Percentiles rank a stretch among this genome's conserved stretches.
Conservation (phyloP, 64 coral and sea anemone genomes). For the Astreopora myriophthalma region DNA sequence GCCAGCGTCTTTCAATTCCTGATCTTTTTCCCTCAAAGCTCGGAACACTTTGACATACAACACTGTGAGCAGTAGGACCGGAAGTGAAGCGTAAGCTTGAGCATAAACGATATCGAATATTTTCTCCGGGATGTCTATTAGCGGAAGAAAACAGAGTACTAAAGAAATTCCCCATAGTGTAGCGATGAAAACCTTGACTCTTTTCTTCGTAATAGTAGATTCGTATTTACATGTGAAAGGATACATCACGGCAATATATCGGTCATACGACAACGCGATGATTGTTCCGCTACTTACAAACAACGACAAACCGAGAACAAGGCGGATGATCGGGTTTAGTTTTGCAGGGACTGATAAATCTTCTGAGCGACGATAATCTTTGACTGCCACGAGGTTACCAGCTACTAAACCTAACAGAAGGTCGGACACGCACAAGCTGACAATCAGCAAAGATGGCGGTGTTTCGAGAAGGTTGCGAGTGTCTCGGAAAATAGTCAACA, state of each 20-base stretch:
- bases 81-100: slow-evolving; percentile 5
- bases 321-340: not conserved
- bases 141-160: not conserved
- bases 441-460: slow-evolving; percentile 11
- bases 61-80: not conserved
- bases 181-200: not conserved
- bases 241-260: slow-evolving; percentile 1
- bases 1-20: slow-evolving; percentile 5
- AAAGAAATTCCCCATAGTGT: slow-evolving; percentile 10
- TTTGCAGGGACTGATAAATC: not conserved
- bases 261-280: not conserved
- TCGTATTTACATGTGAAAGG: slow-evolving; percentile 9
- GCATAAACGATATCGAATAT: slow-evolving; percentile 23
- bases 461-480: not conserved
- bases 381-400: slow-evolving; percentile 9
- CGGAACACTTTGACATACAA: slow-evolving; percentile 33
- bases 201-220: not conserved
- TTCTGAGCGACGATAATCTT: not conserved
- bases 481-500: slow-evolving; percentile 4
- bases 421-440: slow-evolving; percentile 2
- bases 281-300: slow-evolving; percentile 38
- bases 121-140: slow-evolving; percentile 1
- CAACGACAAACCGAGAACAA: not conserved
- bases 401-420: slow-evolving; percentile 1
- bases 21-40: not conserved